A percentile compares a stretch with the other conserved stretches of the same genome.
Conservation (phyloP, 2,113 vertebrate genomes). For the Microcebus griseorufus region DNA sequence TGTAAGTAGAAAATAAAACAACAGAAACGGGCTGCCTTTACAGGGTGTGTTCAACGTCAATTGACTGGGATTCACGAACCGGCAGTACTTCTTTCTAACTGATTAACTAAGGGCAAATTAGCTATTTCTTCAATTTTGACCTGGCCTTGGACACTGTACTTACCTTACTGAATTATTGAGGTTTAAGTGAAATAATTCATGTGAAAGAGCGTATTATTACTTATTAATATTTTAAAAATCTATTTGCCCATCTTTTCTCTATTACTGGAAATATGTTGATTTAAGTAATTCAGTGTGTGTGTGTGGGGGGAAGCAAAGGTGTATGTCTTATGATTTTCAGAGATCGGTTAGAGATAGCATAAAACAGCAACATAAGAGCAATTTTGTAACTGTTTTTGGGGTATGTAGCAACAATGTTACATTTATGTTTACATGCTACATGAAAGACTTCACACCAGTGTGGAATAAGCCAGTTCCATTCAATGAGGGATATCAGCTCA, state of each 20-base stretch:
- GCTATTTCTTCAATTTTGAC: not conserved
- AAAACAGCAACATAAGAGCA: conserved; percentile 69
- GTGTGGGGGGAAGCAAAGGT: not conserved
- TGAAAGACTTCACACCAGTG: conserved; percentile 71
- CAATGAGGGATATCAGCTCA: conserved; percentile 76
- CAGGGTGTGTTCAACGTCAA: not conserved
- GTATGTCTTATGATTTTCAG: not conserved
- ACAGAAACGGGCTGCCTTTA: not conserved
- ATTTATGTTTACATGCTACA: conserved; percentile 79
- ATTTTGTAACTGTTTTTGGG: conserved; percentile 70
- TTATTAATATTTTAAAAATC: not conserved
- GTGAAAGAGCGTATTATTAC: not conserved
- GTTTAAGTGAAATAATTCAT: not conserved
- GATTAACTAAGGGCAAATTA: not conserved
- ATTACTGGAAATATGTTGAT: not conserved
- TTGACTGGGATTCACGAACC: not conserved
- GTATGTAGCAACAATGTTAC: conserved; percentile 64
- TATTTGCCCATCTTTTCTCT: not conserved
- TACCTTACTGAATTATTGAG: not conserved
- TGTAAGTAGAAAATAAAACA: not conserved
- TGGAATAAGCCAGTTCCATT: conserved; percentile 78
- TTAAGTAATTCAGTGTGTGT: not conserved
- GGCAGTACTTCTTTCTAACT: not conserved
- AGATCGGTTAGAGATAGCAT: conserved; percentile 38
- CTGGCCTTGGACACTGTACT: not conserved